These are phyloP conservation scores for Asbolus verrucosus DNA, from an alignment of 1,140 invertebrate species.

Conservation along the genomic window DNA sequence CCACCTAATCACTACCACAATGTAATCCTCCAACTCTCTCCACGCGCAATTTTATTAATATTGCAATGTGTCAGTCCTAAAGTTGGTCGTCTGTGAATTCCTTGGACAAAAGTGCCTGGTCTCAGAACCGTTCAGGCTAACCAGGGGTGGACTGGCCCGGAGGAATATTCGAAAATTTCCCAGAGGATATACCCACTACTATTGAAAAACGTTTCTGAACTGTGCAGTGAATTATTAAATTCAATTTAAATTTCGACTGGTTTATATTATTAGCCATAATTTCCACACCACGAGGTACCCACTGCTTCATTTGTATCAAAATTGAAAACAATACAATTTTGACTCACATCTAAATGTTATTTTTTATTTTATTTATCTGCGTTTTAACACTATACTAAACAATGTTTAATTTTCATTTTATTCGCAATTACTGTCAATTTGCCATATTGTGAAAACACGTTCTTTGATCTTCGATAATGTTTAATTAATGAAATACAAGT, in stretches of 20 bases:
- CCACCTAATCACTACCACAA: constrained; percentile 7
- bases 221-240: constrained; percentile 48
- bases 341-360: background rate
- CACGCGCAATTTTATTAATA: background rate
- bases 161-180: constrained; percentile 48
- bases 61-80: constrained; percentile 6
- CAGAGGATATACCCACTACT: constrained; percentile 39
- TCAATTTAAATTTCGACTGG: constrained; percentile 49
- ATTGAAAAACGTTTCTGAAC: constrained; percentile 47
- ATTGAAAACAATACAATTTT: background rate
- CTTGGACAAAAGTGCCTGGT: constrained; percentile 24
- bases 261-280: constrained; percentile 43
- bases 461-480: background rate
- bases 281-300: background rate
- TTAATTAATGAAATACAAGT: constrained; percentile 24
- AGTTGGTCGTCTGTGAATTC: constrained; percentile 16
- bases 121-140: constrained; percentile 10
- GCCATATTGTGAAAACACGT: constrained; percentile 13
- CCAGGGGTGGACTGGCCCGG: constrained; percentile 42
- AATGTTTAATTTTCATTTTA: constrained; percentile 3
- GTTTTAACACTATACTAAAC: constrained; percentile 1
- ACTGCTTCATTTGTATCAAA: constrained; percentile 5
- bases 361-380: constrained; percentile 9
- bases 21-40: background rate
- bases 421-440: background rate